A percentile compares a stretch with the other conserved stretches of the same genome.
Evolutionary conservation across 2,113 vertebrate genomes (phyloP).

Genomic region (Poecilia latipinna): DNA sequence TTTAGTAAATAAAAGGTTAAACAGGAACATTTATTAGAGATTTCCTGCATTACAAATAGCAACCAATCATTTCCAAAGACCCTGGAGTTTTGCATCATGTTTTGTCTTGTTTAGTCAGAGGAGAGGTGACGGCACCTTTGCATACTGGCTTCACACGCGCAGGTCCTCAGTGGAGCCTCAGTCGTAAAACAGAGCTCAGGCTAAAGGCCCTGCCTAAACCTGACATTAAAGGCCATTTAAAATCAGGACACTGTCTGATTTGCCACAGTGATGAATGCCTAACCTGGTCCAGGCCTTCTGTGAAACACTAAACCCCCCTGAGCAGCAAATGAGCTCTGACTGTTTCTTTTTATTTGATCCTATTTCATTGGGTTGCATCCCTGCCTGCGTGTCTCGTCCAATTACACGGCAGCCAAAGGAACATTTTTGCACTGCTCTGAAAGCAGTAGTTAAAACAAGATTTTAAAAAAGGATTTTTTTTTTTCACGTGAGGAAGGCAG

Average conservation of each 20-base stretch:
- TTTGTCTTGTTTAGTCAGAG: background rate
- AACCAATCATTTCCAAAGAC: background rate
- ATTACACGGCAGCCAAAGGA: slow-evolving; percentile 55
- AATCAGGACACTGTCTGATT: slow-evolving; percentile 77
- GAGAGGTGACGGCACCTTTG: slow-evolving; percentile 5
- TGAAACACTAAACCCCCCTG: slow-evolving; percentile 79
- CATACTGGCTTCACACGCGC: slow-evolving; percentile 40
- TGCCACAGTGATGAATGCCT: slow-evolving; percentile 71
- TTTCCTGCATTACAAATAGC: background rate
- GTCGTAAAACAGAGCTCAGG: slow-evolving; percentile 71
- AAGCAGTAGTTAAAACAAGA: background rate
- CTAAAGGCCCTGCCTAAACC: slow-evolving; percentile 70
- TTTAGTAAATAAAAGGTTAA: background rate
- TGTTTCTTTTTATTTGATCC: slow-evolving; percentile 79
- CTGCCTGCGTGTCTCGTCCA: slow-evolving; percentile 51
- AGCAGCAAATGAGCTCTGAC: slow-evolving; percentile 77
- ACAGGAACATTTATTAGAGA: background rate
- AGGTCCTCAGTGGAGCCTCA: slow-evolving; percentile 30
- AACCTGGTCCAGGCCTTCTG: slow-evolving; percentile 67
- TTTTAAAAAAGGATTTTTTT: background rate
- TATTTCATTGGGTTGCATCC: slow-evolving; percentile 68
- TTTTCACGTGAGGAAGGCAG: background rate
- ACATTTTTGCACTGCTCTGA: slow-evolving; percentile 41
- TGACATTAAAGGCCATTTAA: slow-evolving; percentile 79
- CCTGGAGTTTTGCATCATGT: fast-evolving